These are phyloP conservation scores for Pangasius macronema DNA, from an alignment of 2,797 vertebrate species.

Conservation along the genomic window DNA sequence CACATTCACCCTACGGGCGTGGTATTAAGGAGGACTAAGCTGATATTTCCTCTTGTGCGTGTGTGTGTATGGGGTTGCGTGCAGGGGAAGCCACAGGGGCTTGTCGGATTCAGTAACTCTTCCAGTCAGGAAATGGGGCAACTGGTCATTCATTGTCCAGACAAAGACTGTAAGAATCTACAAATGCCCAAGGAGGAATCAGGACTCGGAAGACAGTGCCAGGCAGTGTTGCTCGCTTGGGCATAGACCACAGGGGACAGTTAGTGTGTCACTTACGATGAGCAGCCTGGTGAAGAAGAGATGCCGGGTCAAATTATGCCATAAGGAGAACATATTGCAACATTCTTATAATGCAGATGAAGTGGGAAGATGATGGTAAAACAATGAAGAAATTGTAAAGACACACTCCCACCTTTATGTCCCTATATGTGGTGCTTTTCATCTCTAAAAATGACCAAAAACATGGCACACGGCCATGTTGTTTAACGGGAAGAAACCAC, in stretches of 20 bases:
- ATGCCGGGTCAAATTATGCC: slow-evolving; percentile 72
- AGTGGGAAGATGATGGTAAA: slow-evolving; percentile 51
- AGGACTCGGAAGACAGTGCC: slow-evolving; percentile 56
- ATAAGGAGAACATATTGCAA: slow-evolving; percentile 68
- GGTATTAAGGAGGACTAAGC: slow-evolving; percentile 29
- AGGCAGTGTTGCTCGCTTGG: slow-evolving; percentile 76
- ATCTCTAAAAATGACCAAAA: background rate
- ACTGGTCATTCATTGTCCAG: slow-evolving; percentile 70
- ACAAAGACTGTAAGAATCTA: slow-evolving; percentile 60
- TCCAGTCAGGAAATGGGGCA: slow-evolving; percentile 73
- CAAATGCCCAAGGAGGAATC: slow-evolving; percentile 63
- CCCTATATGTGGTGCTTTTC: background rate
- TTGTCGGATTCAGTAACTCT: slow-evolving; percentile 71
- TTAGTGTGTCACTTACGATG: slow-evolving; percentile 77
- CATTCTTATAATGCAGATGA: slow-evolving; percentile 61
- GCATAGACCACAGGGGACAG: slow-evolving; percentile 72
- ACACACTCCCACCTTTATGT: background rate
- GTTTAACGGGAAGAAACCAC: background rate
- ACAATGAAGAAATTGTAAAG: slow-evolving; percentile 23
- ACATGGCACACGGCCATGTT: background rate
- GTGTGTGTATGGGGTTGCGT: slow-evolving; percentile 39
- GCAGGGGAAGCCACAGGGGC: slow-evolving; percentile 44
- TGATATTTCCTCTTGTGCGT: slow-evolving; percentile 54
- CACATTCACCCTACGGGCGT: slow-evolving; percentile 21
- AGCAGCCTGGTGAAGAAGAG: slow-evolving; percentile 74